A percentile compares a stretch with the other conserved stretches of the same genome.
Conservation (phyloP, 2,113 vertebrate genomes). For the Speoplatyrhinus poulsoni region DNA sequence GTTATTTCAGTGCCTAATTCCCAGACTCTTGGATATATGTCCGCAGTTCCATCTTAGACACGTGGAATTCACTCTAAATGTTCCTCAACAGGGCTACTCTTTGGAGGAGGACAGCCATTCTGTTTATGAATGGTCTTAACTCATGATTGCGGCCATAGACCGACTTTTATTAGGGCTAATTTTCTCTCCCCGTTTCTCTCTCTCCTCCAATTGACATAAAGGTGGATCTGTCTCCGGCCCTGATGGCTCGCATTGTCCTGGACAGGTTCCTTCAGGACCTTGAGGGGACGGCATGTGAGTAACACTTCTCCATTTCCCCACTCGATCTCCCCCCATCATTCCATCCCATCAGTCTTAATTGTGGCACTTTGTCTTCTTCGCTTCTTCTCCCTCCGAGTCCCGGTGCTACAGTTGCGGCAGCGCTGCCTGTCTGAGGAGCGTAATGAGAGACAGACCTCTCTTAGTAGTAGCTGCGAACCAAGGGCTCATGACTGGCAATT, state of each 20-base stretch:
- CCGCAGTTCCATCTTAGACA: conserved; percentile 29
- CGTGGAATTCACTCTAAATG: conserved; percentile 38
- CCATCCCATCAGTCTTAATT: conserved; percentile 66
- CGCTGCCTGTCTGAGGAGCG: conserved; percentile 39
- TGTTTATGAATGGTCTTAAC: conserved; percentile 30
- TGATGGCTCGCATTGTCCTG: conserved; percentile 91
- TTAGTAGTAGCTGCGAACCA: conserved; percentile 67
- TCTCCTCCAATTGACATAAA: conserved; percentile 61
- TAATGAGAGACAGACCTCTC: conserved; percentile 77
- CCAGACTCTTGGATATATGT: conserved; percentile 34
- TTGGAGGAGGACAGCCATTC: conserved; percentile 33
- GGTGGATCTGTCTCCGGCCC: conserved; percentile 91
- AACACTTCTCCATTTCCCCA: conserved; percentile 48
- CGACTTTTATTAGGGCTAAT: conserved; percentile 37
- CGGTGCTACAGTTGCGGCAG: conserved; percentile 7
- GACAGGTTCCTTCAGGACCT: conserved; percentile 88
- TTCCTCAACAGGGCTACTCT: conserved; percentile 39
- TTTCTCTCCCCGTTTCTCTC: conserved; percentile 1
- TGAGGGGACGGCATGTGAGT: conserved; percentile 85
- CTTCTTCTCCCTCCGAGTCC: conserved; percentile 40
- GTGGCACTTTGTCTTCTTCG: conserved; percentile 58
- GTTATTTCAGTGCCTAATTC: conserved; percentile 42
- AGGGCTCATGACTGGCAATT: conserved; percentile 79
- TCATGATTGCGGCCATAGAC: conserved; percentile 3
- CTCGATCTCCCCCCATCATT: conserved; percentile 31